Percentiles rank a stretch among this genome's conserved stretches.
These are phyloP conservation scores for Grantiella picta DNA, from an alignment of 2,113 vertebrate species.

Conservation along the genomic window DNA sequence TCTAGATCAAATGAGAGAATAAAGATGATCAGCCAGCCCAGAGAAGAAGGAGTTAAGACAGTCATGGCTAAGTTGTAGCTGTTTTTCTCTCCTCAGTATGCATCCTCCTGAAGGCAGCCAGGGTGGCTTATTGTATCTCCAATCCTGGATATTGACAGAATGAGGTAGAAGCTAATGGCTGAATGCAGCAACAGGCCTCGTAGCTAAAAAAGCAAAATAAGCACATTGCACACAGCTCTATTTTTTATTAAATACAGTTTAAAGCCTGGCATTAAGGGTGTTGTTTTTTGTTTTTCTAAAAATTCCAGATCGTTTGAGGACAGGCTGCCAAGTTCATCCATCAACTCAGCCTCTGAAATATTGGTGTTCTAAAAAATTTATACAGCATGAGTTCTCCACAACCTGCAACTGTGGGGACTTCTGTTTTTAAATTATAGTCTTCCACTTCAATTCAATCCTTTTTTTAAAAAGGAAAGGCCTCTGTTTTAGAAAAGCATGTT, in stretches of 20 bases:
- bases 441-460: not conserved
- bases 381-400: constrained; percentile 28
- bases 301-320: constrained; percentile 53
- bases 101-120: not conserved
- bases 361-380: constrained; percentile 50
- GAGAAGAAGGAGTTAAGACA: not conserved
- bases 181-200: not conserved
- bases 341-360: constrained; percentile 58
- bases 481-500: not conserved
- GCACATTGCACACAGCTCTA: constrained; percentile 41
- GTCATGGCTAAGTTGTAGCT: not conserved
- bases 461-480: not conserved
- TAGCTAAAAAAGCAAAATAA: constrained; percentile 45
- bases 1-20: not conserved
- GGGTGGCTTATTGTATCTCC: not conserved
- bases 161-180: constrained; percentile 39
- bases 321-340: constrained; percentile 61
- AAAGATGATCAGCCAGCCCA: not conserved
- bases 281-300: constrained; percentile 52
- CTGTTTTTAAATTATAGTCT: constrained; percentile 46
- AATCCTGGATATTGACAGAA: constrained; percentile 20
- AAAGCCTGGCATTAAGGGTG: constrained; percentile 46
- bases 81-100: not conserved
- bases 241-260: constrained; percentile 58
- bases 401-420: constrained; percentile 25